phyloP scores from a whole-genome alignment of 2,888 invertebrate species.

The Aricia artaxerxes region DNA sequence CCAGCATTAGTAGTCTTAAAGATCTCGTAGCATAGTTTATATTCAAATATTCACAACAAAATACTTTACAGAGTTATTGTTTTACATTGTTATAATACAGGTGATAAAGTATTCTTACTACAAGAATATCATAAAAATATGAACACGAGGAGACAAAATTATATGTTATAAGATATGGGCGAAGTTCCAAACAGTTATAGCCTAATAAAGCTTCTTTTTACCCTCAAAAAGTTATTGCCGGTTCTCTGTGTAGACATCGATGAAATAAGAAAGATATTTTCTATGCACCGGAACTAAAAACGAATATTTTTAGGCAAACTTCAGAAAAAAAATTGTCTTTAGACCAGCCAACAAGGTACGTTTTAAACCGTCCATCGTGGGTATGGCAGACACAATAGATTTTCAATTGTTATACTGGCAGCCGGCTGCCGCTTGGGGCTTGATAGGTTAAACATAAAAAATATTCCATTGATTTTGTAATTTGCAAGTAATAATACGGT shows the following conservation, averaged over 20 bases:
- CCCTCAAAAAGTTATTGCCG: constrained; percentile 25
- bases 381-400: no score
- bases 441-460: neutral
- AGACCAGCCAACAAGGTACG: neutral
- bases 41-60: neutral
- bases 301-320: neutral
- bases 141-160: constrained; percentile 13
- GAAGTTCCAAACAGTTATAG: constrained; percentile 22
- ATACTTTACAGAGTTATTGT: neutral
- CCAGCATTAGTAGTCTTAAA: neutral
- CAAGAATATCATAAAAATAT: neutral
- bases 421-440: no score
- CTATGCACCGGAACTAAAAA: neutral
- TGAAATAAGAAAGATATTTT: neutral
- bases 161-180: neutral
- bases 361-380: no score
- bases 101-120: neutral
- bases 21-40: neutral
- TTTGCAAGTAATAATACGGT: neutral
- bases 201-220: constrained; percentile 34
- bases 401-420: no score
- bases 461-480: neutral
- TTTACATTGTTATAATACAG: neutral
- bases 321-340: neutral
- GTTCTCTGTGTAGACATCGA: neutral